Evolutionary conservation across 1,140 invertebrate species (phyloP).

Genomic region (Drosophila lacteicornis): DNA sequence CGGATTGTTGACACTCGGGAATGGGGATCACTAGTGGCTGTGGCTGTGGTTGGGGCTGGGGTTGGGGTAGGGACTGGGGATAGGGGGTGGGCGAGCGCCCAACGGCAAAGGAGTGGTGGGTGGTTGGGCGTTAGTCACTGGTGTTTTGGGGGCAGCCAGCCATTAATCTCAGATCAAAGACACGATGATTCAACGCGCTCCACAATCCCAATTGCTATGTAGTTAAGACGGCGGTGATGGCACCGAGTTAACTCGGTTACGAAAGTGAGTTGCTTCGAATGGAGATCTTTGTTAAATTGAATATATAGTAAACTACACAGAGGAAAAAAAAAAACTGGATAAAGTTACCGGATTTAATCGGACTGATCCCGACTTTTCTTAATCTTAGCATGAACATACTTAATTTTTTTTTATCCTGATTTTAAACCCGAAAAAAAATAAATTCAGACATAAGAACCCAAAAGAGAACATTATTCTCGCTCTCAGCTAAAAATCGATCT

Average conservation of each 20-base stretch:
- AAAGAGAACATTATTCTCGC: too few species aligned
- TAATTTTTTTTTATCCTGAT: too few species aligned
- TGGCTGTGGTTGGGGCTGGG: neutral
- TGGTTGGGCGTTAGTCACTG: constrained; percentile 19
- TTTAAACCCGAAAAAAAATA: too few species aligned
- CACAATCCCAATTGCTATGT: neutral
- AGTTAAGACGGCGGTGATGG: neutral
- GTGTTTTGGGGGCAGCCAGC: constrained; percentile 10
- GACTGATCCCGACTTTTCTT: too few species aligned
- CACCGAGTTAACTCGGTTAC: neutral
- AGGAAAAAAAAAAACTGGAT: too few species aligned
- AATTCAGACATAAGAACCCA: too few species aligned
- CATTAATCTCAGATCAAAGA: constrained; percentile 26
- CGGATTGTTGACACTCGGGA: constrained; percentile 13
- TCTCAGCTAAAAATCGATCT: too few species aligned
- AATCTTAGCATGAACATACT: too few species aligned
- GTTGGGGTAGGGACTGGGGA: neutral
- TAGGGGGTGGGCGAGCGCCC: too few species aligned
- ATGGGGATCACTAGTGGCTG: neutral
- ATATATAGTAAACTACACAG: too few species aligned
- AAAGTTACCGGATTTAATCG: too few species aligned
- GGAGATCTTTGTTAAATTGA: too few species aligned
- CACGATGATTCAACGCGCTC: constrained; percentile 31
- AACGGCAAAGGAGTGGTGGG: neutral
- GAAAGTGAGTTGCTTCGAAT: neutral